These are phyloP conservation scores for Mizuhopecten yessoensis DNA, from an alignment of 1,140 invertebrate species.

Conservation along the genomic window DNA sequence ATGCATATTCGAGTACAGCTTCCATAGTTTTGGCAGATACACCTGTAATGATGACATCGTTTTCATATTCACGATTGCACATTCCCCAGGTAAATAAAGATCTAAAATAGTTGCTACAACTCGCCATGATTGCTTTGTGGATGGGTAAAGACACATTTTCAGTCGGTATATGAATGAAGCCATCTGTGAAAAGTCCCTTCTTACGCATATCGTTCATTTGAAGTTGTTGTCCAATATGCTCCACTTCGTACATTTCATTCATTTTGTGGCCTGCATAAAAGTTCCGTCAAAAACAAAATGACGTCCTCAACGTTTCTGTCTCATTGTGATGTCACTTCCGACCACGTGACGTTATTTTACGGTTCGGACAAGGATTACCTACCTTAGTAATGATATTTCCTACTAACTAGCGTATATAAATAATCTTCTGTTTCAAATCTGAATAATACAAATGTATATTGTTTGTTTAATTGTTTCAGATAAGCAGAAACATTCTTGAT, in stretches of 20 bases:
- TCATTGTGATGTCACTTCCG: slow-evolving; percentile 31
- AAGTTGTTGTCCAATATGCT: not conserved
- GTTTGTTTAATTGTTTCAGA: too few relatives aligned
- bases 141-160: slow-evolving; percentile 90
- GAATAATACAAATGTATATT: too few relatives aligned
- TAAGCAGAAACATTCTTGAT: too few relatives aligned
- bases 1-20: slow-evolving; percentile 91
- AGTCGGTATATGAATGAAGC: slow-evolving; percentile 88
- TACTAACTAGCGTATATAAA: too few relatives aligned
- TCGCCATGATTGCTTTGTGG: slow-evolving; percentile 92
- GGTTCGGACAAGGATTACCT: not conserved
- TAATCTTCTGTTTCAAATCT: too few relatives aligned
- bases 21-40: slow-evolving; percentile 89
- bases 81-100: slow-evolving; percentile 93
- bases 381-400: not conserved
- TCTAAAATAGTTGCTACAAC: slow-evolving; percentile 93
- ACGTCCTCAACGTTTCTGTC: not conserved
- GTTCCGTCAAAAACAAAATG: not conserved
- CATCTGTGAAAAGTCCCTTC: slow-evolving; percentile 92
- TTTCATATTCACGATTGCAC: slow-evolving; percentile 84
- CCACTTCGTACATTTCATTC: not conserved
- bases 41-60: slow-evolving; percentile 89
- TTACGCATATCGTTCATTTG: slow-evolving; percentile 89
- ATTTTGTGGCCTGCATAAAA: not conserved
- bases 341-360: not conserved